phyloP scores from a whole-genome alignment of 2,113 vertebrate species.

The Cepphus grylle region DNA sequence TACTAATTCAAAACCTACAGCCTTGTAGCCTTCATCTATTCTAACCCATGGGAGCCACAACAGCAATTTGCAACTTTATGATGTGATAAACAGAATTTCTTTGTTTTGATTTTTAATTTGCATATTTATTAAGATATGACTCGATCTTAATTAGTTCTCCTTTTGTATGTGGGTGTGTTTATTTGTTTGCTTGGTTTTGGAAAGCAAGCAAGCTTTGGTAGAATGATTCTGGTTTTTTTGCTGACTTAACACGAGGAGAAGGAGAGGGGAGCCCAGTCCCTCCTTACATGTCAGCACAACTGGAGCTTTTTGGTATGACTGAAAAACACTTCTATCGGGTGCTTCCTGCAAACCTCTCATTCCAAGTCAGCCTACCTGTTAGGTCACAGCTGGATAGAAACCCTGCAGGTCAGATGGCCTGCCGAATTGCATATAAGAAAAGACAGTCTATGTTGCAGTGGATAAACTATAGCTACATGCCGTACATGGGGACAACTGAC shows the following conservation, averaged over 20 bases:
- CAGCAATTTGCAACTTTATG: constrained; percentile 75
- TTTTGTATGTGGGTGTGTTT: constrained; percentile 39
- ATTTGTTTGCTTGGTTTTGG: constrained; percentile 33
- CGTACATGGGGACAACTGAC: background rate
- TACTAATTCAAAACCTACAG: background rate
- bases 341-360: background rate
- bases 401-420: background rate
- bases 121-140: constrained; percentile 79
- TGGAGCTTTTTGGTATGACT: background rate
- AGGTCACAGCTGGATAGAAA: constrained; percentile 16
- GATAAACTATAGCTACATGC: background rate
- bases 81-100: constrained; percentile 77
- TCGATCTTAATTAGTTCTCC: constrained; percentile 77
- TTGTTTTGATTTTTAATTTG: constrained; percentile 80
- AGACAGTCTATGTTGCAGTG: background rate
- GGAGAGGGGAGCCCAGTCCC: background rate
- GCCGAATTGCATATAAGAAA: background rate
- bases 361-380: background rate
- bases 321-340: background rate
- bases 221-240: constrained; percentile 17
- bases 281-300: background rate
- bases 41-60: constrained; percentile 20
- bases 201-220: constrained; percentile 41
- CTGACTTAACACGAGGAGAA: background rate
- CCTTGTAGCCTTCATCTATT: background rate